These are phyloP conservation scores for Drosophila ficusphila DNA, from an alignment of 1,140 invertebrate species.

Conservation along the genomic window DNA sequence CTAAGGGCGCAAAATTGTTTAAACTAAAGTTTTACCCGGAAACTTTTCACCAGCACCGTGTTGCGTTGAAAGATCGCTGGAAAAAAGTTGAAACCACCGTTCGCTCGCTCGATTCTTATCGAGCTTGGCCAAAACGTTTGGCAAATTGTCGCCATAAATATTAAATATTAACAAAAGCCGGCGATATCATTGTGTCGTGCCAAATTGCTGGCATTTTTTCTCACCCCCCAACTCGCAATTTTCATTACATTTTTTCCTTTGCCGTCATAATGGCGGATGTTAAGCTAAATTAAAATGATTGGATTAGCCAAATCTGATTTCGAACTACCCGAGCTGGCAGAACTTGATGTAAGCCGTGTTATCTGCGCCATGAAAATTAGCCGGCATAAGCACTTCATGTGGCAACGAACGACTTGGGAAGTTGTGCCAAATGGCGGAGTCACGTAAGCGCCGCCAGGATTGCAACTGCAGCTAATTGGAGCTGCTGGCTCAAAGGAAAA, in stretches of 20 bases:
- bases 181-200: constrained; percentile 44
- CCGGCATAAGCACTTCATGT: constrained; percentile 34
- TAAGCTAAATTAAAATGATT: constrained; percentile 35
- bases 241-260: constrained; percentile 13
- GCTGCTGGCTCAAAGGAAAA: constrained; percentile 47
- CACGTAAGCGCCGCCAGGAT: constrained; percentile 52
- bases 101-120: constrained; percentile 18
- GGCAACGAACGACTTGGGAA: constrained; percentile 7
- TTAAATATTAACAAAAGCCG: constrained; percentile 47
- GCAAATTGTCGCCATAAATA: constrained; percentile 57
- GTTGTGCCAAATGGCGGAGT: constrained; percentile 37
- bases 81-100: constrained; percentile 46
- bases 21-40: constrained; percentile 32
- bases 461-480: constrained; percentile 58
- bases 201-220: constrained; percentile 24
- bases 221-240: neutral
- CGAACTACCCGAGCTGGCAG: constrained; percentile 26
- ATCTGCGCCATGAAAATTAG: constrained; percentile 42
- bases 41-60: constrained; percentile 19
- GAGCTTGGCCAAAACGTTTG: constrained; percentile 31
- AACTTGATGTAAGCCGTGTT: constrained; percentile 34
- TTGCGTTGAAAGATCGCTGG: constrained; percentile 33
- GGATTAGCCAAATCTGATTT: constrained; percentile 24
- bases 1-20: constrained; percentile 69
- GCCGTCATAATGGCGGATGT: neutral